Evolutionary conservation across 2,888 invertebrate genomes (phyloP).

Genomic region (Drosophila neotestacea): DNA sequence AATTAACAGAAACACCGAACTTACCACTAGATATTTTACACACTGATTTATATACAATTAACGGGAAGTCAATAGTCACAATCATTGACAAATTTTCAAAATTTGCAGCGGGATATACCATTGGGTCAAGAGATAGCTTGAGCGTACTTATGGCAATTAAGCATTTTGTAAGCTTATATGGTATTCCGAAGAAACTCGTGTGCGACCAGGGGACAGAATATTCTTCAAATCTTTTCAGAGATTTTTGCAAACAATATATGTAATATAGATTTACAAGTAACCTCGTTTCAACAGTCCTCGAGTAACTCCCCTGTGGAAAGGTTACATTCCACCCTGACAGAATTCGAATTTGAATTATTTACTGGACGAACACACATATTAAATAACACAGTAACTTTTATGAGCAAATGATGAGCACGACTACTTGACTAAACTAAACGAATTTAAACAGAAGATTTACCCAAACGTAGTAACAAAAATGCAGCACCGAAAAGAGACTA

Average conservation of each 20-base stretch:
- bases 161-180: background rate
- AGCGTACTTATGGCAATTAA: background rate
- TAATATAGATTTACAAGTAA: background rate
- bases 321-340: background rate
- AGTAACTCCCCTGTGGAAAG: constrained; percentile 9
- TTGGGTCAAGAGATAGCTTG: background rate
- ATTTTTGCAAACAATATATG: constrained; percentile 1
- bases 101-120: background rate
- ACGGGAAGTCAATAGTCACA: too few relatives aligned
- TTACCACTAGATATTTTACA: too few relatives aligned
- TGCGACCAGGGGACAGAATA: background rate
- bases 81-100: too few relatives aligned
- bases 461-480: background rate
- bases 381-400: too few relatives aligned
- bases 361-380: too few relatives aligned
- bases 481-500: constrained; percentile 4
- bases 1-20: too few relatives aligned
- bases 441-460: constrained; percentile 1
- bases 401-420: too few relatives aligned
- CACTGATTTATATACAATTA: too few relatives aligned
- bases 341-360: too few relatives aligned
- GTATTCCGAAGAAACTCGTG: too few relatives aligned
- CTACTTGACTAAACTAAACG: background rate
- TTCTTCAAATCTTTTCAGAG: background rate
- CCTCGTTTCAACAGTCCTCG: constrained; percentile 7